These are phyloP conservation scores for Drosophila navojoa DNA, from an alignment of 1,140 invertebrate genomes.

Conservation along the genomic window DNA sequence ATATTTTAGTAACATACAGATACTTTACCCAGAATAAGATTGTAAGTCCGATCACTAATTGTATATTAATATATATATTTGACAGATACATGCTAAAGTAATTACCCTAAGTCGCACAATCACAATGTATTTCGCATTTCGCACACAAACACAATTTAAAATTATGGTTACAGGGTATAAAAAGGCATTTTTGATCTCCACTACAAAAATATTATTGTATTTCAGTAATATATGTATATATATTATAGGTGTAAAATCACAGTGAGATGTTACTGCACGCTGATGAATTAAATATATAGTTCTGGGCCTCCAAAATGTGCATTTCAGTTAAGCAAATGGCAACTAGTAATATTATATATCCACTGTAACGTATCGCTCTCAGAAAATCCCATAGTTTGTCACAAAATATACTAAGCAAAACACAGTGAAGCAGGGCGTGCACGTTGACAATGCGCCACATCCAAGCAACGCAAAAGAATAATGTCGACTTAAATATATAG, in stretches of 20 bases:
- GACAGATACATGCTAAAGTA: slow-evolving; percentile 34
- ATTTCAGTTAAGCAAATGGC: slow-evolving; percentile 87
- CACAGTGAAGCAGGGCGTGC: slow-evolving; percentile 90
- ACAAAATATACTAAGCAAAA: slow-evolving; percentile 91
- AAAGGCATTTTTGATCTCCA: slow-evolving; percentile 67
- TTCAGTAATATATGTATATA: slow-evolving; percentile 61
- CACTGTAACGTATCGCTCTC: slow-evolving; percentile 87
- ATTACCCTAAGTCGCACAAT: slow-evolving; percentile 24
- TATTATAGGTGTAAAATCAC: slow-evolving; percentile 68
- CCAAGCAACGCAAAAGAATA: slow-evolving; percentile 90
- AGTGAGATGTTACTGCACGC: slow-evolving; percentile 79
- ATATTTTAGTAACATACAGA: too few species aligned
- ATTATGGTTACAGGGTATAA: slow-evolving; percentile 47
- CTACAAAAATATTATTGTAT: slow-evolving; percentile 80
- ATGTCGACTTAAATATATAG: slow-evolving; percentile 86
- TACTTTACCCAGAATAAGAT: background rate
- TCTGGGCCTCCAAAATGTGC: slow-evolving; percentile 85
- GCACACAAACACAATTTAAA: slow-evolving; percentile 43
- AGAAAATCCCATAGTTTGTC: slow-evolving; percentile 91
- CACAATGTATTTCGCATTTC: slow-evolving; percentile 25
- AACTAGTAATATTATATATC: slow-evolving; percentile 86
- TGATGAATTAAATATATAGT: slow-evolving; percentile 84
- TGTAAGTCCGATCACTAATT: background rate
- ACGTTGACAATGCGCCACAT: slow-evolving; percentile 92
- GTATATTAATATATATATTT: slow-evolving; percentile 31